Evolutionary conservation across 2,113 vertebrate genomes (phyloP), one percentile per base, ranked within the genome.

Genomic region (Nymphicus hollandicus): DNA sequence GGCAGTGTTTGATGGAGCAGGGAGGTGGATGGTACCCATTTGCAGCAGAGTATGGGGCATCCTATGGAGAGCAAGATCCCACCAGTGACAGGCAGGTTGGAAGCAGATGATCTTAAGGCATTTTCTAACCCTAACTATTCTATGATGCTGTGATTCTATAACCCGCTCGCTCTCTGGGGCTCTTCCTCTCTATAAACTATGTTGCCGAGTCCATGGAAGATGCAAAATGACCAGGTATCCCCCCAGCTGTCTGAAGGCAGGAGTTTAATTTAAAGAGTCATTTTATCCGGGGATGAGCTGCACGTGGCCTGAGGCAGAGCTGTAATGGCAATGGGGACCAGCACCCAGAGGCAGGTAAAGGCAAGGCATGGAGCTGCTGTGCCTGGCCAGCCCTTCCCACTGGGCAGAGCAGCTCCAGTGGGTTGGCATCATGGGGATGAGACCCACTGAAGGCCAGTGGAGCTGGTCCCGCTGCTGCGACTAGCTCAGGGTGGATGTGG

Each of bases 61-160:
- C 81, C 58, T 60, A n/a, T 2, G 13, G 41, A 6, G 9, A 88
- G 78, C 19, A n/a, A 63, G 35, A n/a, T 66, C 72, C 64, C 31
- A 28, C 13, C 4, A 13, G 72, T 11, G 63, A 39, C 50, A 85
- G 49, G 72, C 22, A 3, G 24, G 22, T 5, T 76, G 65, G 18
- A 0, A 52, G 3, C 7, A 39, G 33, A 39, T 29, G 44, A 1
- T 5, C 1, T 65, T 46, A 13, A 66, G 27, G 24, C 60, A 60
- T 5, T 8, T 66, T 58, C 24, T 68, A 29, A 29, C 3, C 15
- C 33, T n/a, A 85, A 79, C 17, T n/a, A 16, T n/a, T 29, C 37
- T 12, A 29, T 8, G 15, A 58, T 78, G 35, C 49, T 44, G 17
- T 44, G 66, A 91, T 58, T 79, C 33, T 23, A 35, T 35, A 58